Conservation (phyloP, 2,888 invertebrate species). For the Zhengitettix transpicula region DNA sequence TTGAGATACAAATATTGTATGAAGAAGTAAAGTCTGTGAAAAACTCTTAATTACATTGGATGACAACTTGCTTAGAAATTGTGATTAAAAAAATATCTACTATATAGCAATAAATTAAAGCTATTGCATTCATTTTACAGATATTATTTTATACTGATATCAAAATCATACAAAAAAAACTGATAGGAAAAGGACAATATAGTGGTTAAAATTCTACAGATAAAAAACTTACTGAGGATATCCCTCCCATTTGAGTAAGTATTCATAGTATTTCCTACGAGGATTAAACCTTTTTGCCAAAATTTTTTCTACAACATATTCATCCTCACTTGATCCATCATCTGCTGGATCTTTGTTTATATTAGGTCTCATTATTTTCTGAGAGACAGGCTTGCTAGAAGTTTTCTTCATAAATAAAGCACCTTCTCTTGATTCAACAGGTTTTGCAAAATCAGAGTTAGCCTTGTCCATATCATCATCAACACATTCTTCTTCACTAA, state of each 20-base stretch:
- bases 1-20: neutral
- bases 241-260: constrained; percentile 74
- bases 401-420: neutral
- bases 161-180: no score
- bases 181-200: no score
- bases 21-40: no score
- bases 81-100: neutral
- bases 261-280: constrained; percentile 58
- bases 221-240: constrained; percentile 44
- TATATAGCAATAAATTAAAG: neutral
- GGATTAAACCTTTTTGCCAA: constrained; percentile 71
- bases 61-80: no score
- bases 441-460: neutral
- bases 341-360: neutral
- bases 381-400: neutral
- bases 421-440: neutral
- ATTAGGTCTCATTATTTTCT: neutral
- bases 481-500: constrained; percentile 4
- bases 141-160: no score
- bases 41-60: no score
- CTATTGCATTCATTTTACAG: neutral
- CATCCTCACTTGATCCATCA: constrained; percentile 20
- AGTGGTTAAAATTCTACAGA: neutral
- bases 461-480: neutral
- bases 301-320: constrained; percentile 67